Base-by-base conservation (phyloP, 2,888 invertebrate species). In the Sarcophaga rosellei region DNA sequence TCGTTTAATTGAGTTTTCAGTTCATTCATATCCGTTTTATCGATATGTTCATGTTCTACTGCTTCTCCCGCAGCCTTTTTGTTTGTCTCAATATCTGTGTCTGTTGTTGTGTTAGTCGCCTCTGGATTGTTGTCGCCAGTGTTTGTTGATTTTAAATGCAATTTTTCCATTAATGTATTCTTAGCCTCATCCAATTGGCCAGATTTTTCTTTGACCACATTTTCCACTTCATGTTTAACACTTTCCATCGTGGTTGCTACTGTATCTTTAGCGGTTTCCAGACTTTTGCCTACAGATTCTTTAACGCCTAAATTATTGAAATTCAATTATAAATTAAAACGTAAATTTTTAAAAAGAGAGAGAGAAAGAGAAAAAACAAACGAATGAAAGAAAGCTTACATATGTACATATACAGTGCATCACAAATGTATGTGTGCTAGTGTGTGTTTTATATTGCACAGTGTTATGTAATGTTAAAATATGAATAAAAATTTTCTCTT, bases 261-360 rank as follows among this genome's bases (percentile, higher is more conserved):
- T 3, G 90, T 89, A 61, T 92, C 92, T 89, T 91, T 92, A 79
- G 92, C 90, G 76, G 89, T 90, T 76, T 91, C 92, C 70, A 92
- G n/a, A 15, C 89, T 89, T 75, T 89, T 87, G 3, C 88, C 89
- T 45, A 92, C 75, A 17, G 90, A 85, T 35, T 90, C 88, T 57
- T 89, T 89, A 20, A 90, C 90, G 77, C 89, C 92, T 92, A 88
- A 75, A 74, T 73, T 73, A 21, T 66, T 59, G 12, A 62, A 47
- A 25, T 20, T 15, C 25, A 47, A 65, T 20, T n/a, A n/a, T 53
- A 59, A 21, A 53, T 21, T n/a, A 47, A 63, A 74, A 74, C 15
- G 45, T 69, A 69, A 69, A 69, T 57, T 45, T 61, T 20, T 57
- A 61, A 69, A 12, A 23, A 25, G 53, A 15, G 5, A 1, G 2